A percentile compares a stretch with the other conserved stretches of the same genome.
These are phyloP conservation scores for Osmerus mordax DNA, from an alignment of 2,113 vertebrate species.

Conservation along the genomic window DNA sequence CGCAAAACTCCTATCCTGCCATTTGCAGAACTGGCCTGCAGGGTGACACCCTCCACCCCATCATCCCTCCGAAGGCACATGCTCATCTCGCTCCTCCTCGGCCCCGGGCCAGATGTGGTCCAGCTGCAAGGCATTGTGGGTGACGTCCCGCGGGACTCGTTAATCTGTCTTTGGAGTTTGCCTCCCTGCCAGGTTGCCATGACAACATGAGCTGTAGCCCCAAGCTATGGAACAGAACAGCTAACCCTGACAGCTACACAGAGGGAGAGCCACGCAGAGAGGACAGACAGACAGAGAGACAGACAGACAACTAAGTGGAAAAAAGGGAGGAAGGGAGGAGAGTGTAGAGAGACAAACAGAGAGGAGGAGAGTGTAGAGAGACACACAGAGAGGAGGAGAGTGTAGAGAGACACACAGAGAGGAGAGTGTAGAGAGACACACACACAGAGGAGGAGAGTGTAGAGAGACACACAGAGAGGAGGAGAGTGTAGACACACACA, in stretches of 20 bases:
- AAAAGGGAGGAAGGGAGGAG: too few species aligned
- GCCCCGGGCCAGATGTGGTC: neutral
- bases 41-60: too few species aligned
- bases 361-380: too few species aligned
- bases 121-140: neutral
- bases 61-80: neutral
- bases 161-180: slow-evolving; percentile 7
- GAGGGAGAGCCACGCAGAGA: neutral
- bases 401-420: too few species aligned
- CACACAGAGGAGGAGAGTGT: too few species aligned
- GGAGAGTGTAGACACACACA: too few species aligned
- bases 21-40: too few species aligned
- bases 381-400: too few species aligned
- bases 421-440: too few species aligned
- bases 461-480: too few species aligned
- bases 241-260: neutral
- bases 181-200: neutral
- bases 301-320: neutral
- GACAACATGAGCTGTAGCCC: neutral
- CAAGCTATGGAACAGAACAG: neutral
- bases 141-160: slow-evolving; percentile 28
- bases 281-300: neutral
- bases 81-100: neutral
- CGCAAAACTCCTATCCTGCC: too few species aligned
- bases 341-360: too few species aligned